Evolutionary conservation across 1,140 invertebrate genomes (phyloP).

Genomic region (Drosophila paulistorum): DNA sequence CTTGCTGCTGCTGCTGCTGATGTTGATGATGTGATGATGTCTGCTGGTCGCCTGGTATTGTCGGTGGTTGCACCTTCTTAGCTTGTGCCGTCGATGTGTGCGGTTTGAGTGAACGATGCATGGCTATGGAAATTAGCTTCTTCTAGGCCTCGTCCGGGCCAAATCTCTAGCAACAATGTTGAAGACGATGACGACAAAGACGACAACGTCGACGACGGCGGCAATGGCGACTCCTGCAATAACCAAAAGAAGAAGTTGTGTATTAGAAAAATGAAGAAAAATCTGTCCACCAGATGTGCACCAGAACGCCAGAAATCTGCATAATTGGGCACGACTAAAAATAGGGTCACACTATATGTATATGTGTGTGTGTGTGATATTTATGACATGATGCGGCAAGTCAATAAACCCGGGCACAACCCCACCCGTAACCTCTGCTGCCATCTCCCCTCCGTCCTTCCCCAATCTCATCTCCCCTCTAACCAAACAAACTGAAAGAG

Average conservation of each 20-base stretch:
- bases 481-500: conserved; percentile 1
- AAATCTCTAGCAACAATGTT: conserved; percentile 34
- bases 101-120: conserved; percentile 90
- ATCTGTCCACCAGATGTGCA: conserved; percentile 73
- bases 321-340: conserved; percentile 74
- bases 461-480: conserved; percentile 8
- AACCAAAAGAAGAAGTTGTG: conserved; percentile 29
- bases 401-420: conserved; percentile 61
- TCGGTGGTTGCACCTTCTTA: conserved; percentile 92
- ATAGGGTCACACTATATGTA: conserved; percentile 61
- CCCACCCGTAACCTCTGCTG: neutral
- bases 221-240: conserved; percentile 61
- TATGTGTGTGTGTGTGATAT: conserved; percentile 23
- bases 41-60: conserved; percentile 87
- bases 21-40: conserved; percentile 84
- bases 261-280: conserved; percentile 42
- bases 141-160: conserved; percentile 49
- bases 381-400: conserved; percentile 58
- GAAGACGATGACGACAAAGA: conserved; percentile 29
- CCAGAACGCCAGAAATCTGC: conserved; percentile 57
- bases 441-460: neutral
- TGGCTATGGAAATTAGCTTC: conserved; percentile 85
- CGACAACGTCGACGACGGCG: conserved; percentile 14
- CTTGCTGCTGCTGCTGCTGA: conserved; percentile 87
- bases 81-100: conserved; percentile 86